phyloP scores from a whole-genome alignment of 2,113 vertebrate genomes.

The Tenebrosternarchus preto region DNA sequence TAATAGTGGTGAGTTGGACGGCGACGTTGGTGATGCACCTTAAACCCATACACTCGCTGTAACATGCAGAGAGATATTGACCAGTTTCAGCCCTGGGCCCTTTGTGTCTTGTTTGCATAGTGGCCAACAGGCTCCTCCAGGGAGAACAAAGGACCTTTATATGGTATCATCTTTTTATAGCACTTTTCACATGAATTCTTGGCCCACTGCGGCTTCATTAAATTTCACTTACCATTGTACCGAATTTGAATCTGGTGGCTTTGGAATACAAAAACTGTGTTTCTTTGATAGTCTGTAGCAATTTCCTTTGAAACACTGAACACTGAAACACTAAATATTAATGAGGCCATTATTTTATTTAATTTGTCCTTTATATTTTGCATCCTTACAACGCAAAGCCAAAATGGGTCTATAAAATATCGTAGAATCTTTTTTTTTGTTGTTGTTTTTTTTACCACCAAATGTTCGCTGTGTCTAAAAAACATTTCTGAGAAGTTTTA shows the following conservation, averaged over 20 bases:
- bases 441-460: no score
- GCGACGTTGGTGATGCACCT: no score
- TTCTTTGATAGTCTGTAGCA: no score
- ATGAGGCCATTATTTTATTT: no score
- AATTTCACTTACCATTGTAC: not conserved
- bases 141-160: not conserved
- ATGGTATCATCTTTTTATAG: not conserved
- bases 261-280: no score
- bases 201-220: not conserved
- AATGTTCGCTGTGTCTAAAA: no score
- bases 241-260: not conserved
- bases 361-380: no score
- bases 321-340: not conserved
- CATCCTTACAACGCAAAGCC: not conserved
- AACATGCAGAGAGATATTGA: not conserved
- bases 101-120: slow-evolving; percentile 53
- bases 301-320: not conserved
- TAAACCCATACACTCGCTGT: not conserved
- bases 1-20: no score
- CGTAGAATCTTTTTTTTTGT: no score
- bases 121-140: slow-evolving; percentile 40
- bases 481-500: no score
- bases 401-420: no score
- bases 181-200: not conserved
- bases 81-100: not conserved